A percentile compares a stretch with the other conserved stretches of the same genome.
phyloP scores from a whole-genome alignment of 2,797 vertebrate genomes.

The Euphonia xanthogaster region DNA sequence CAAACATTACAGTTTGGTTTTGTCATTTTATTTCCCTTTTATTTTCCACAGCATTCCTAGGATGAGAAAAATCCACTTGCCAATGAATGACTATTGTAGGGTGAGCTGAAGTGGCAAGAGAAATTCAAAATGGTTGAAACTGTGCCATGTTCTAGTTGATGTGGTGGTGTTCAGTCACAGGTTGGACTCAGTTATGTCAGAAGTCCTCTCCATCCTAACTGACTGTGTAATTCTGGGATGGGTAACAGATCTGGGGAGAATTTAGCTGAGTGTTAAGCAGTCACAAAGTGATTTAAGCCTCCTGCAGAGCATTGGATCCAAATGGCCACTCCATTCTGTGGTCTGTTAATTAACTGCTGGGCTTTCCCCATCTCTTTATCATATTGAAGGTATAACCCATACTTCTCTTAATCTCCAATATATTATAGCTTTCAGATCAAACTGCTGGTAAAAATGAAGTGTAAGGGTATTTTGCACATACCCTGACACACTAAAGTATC shows the following conservation, averaged over 20 bases:
- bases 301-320: not conserved
- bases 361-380: not conserved
- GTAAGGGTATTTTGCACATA: conserved; percentile 14
- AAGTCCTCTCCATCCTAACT: not conserved
- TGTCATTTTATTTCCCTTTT: not conserved
- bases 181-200: not conserved
- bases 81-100: not conserved
- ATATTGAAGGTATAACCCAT: not conserved
- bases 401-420: not conserved
- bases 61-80: not conserved
- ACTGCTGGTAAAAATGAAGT: not conserved
- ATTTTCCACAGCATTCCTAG: not conserved
- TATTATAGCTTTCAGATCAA: not conserved
- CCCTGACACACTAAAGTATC: not conserved
- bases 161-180: not conserved
- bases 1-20: not conserved
- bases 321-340: not conserved
- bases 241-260: not conserved
- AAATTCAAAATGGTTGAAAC: not conserved
- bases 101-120: not conserved
- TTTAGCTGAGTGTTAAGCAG: not conserved
- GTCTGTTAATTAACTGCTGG: not conserved
- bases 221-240: not conserved
- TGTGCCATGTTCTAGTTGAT: not conserved
- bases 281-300: not conserved